Percentiles rank a stretch among this genome's conserved stretches.
Evolutionary conservation across 1,140 invertebrate species (phyloP).

Genomic region (Drosophila cardini): DNA sequence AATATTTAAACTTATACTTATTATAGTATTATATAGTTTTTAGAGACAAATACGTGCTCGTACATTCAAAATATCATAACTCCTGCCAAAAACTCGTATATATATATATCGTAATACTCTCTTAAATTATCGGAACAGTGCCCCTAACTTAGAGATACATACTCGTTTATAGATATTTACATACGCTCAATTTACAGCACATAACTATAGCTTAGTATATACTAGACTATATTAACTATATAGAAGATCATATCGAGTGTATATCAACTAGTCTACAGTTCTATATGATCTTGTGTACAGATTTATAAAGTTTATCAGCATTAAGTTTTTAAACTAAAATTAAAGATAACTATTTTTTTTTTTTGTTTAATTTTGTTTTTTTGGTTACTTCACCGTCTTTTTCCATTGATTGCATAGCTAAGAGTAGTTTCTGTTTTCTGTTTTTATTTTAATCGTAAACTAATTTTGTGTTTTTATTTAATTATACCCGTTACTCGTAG

Average conservation of each 20-base stretch:
- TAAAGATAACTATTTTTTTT: background rate
- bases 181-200: slow-evolving; percentile 41
- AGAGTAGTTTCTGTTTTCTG: slow-evolving; percentile 40
- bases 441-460: slow-evolving; percentile 1
- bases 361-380: slow-evolving; percentile 23
- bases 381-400: slow-evolving; percentile 76
- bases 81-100: slow-evolving; percentile 25
- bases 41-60: slow-evolving; percentile 5
- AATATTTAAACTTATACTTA: slow-evolving; percentile 64
- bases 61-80: slow-evolving; percentile 35
- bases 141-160: slow-evolving; percentile 7
- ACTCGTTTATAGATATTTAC: slow-evolving; percentile 28
- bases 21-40: slow-evolving; percentile 11
- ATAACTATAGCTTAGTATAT: slow-evolving; percentile 28
- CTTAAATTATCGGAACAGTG: background rate
- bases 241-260: slow-evolving; percentile 41
- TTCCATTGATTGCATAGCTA: slow-evolving; percentile 82
- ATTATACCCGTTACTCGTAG: too few species aligned
- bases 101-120: slow-evolving; percentile 8
- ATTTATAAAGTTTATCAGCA: slow-evolving; percentile 47
- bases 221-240: slow-evolving; percentile 4
- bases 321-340: slow-evolving; percentile 26
- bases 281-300: slow-evolving; percentile 13
- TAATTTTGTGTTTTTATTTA: background rate
- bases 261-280: slow-evolving; percentile 23